Evolutionary conservation across 2,113 vertebrate species (phyloP).

Genomic region (Amphiprion ocellaris): DNA sequence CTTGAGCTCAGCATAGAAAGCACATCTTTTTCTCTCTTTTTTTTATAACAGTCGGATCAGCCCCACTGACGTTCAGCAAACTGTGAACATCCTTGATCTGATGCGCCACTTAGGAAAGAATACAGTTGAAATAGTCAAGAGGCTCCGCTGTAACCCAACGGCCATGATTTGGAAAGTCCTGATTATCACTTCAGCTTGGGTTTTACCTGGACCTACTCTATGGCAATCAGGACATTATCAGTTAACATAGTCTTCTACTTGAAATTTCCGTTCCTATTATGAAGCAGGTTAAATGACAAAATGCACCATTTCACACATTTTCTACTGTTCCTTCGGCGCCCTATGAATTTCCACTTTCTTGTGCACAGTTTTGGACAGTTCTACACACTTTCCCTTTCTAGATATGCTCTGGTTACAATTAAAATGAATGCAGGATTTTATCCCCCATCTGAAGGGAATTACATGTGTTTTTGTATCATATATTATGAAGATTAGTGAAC

Average conservation of each 20-base stretch:
- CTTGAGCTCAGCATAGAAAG: not conserved
- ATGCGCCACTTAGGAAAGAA: not conserved
- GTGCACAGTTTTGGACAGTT: no score
- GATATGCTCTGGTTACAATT: not conserved
- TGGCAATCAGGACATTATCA: no score
- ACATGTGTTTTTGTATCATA: not conserved
- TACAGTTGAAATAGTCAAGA: slow-evolving; percentile 19
- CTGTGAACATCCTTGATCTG: not conserved
- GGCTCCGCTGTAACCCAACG: not conserved
- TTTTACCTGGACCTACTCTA: no score
- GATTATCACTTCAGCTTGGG: not conserved
- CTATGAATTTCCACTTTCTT: no score
- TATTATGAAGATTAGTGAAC: not conserved
- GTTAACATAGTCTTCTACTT: no score
- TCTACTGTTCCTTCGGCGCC: no score
- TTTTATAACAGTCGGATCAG: not conserved
- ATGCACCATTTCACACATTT: no score
- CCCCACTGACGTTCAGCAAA: not conserved
- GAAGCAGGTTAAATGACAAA: no score
- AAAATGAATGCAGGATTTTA: not conserved
- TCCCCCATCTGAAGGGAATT: not conserved
- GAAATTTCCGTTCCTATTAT: no score
- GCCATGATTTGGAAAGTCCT: not conserved
- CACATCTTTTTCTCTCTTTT: not conserved
- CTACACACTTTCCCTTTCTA: not conserved